These are phyloP conservation scores for Patella caerulea DNA, from an alignment of 2,888 invertebrate species.

Conservation along the genomic window DNA sequence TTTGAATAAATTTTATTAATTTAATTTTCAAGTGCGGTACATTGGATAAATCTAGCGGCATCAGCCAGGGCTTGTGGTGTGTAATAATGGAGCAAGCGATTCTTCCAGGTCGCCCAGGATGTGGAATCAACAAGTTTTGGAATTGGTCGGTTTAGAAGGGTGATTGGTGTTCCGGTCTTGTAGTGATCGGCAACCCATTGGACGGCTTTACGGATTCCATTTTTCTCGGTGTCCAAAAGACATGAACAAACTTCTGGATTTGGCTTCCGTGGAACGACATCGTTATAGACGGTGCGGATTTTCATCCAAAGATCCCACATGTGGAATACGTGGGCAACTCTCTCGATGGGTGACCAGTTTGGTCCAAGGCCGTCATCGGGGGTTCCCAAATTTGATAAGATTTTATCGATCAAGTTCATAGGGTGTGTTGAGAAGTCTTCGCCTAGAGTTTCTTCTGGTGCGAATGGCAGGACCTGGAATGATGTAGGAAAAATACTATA, in stretches of 20 bases:
- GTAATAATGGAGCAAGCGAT: conserved; percentile 59
- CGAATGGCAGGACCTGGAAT: conserved; percentile 46
- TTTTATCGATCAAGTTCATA: conserved; percentile 52
- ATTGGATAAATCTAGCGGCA: conserved; percentile 56
- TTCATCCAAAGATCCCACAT: conserved; percentile 52
- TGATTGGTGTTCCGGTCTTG: conserved; percentile 59
- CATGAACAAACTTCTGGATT: conserved; percentile 47
- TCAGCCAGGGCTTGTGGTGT: conserved; percentile 50
- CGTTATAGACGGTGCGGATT: conserved; percentile 37
- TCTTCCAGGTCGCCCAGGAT: conserved; percentile 56
- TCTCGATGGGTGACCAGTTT: conserved; percentile 59
- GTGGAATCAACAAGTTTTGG: conserved; percentile 55
- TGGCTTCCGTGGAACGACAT: conserved; percentile 37
- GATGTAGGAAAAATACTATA: too few relatives aligned
- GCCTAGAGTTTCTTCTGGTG: conserved; percentile 40
- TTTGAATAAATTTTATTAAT: too few relatives aligned
- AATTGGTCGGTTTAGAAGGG: conserved; percentile 58
- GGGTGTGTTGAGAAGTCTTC: conserved; percentile 46
- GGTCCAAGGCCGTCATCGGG: conserved; percentile 57
- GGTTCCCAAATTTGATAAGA: conserved; percentile 50
- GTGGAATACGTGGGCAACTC: conserved; percentile 59
- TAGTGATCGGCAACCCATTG: conserved; percentile 59
- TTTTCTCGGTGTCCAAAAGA: conserved; percentile 46
- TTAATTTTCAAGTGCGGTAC: conserved; percentile 26
- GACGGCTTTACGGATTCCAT: conserved; percentile 48